phyloP scores from a whole-genome alignment of 2,113 vertebrate genomes.

The Typhlomys cinereus region DNA sequence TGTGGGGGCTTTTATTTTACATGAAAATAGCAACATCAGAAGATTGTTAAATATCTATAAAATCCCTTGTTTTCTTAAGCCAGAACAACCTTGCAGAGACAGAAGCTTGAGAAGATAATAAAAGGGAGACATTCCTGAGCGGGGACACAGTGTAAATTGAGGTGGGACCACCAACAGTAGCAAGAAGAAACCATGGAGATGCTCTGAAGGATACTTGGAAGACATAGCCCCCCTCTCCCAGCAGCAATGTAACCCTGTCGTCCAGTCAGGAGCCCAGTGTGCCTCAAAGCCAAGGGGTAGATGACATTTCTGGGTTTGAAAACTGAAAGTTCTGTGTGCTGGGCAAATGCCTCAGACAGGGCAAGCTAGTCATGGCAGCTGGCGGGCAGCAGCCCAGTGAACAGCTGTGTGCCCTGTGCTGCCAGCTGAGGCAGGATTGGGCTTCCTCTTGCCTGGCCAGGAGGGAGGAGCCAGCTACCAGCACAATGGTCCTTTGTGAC shows the following conservation, averaged over 20 bases:
- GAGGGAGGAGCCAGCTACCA: no score
- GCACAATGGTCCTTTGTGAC: neutral
- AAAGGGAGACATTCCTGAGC: neutral
- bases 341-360: no score
- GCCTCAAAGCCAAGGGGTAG: neutral
- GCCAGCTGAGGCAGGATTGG: no score
- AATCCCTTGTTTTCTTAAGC: neutral
- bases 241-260: neutral
- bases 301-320: neutral
- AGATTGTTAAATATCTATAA: neutral
- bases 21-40: neutral
- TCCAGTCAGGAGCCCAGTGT: neutral
- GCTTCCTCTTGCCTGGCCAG: neutral
- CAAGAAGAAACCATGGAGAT: fast-evolving
- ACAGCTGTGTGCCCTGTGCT: no score
- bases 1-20: neutral
- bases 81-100: neutral
- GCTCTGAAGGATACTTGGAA: neutral
- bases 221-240: neutral
- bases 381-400: neutral
- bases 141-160: neutral
- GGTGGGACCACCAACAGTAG: neutral
- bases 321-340: neutral
- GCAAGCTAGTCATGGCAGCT: neutral
- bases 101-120: neutral